Evolutionary conservation across 2,797 vertebrate species (phyloP).

Genomic region (Allobates femoralis): DNA sequence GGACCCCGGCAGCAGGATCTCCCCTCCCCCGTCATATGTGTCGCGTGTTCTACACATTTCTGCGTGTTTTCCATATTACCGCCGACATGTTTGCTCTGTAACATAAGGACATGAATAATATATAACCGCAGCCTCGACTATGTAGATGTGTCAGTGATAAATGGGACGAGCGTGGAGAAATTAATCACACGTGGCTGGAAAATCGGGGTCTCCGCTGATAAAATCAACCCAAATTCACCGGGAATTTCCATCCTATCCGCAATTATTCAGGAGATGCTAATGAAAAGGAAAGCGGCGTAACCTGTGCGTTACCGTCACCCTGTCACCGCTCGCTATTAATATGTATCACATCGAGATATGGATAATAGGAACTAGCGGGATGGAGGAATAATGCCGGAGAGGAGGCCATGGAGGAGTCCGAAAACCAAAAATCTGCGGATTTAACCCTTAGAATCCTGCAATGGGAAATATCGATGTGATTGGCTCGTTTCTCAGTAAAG

Average conservation of each 20-base stretch:
- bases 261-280: conserved; percentile 31
- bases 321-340: conserved; percentile 12
- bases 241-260: conserved; percentile 11
- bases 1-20: background rate
- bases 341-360: background rate
- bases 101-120: conserved; percentile 44
- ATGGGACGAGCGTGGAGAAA: conserved; percentile 3
- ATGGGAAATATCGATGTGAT: background rate
- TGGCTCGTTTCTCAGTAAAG: too few relatives aligned
- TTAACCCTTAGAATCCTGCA: background rate
- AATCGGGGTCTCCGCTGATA: conserved; percentile 3
- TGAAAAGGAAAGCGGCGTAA: background rate
- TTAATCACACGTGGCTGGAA: conserved; percentile 36
- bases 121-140: background rate
- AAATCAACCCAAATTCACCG: conserved; percentile 10
- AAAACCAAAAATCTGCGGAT: too few relatives aligned
- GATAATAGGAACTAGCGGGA: background rate
- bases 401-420: too few relatives aligned
- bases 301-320: background rate
- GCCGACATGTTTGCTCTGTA: conserved; percentile 6
- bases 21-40: background rate
- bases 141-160: conserved; percentile 48
- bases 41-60: conserved; percentile 10
- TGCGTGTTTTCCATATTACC: conserved; percentile 9
- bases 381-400: background rate